A percentile compares a stretch with the other conserved stretches of the same genome.
These are phyloP conservation scores for Megalops atlanticus DNA, from an alignment of 2,113 vertebrate genomes.

Conservation along the genomic window DNA sequence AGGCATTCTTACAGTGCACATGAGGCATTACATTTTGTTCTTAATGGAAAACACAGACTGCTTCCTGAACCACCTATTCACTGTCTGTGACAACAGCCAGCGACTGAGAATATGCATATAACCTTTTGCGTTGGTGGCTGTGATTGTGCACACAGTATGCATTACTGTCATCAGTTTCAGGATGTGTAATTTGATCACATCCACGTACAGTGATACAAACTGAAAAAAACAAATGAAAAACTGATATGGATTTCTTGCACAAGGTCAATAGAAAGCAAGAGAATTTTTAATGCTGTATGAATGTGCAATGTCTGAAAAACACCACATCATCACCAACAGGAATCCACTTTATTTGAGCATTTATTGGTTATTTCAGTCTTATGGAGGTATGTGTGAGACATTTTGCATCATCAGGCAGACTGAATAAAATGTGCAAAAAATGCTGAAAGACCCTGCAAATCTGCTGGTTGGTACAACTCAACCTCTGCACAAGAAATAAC, in stretches of 20 bases:
- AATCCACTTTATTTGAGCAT: neutral
- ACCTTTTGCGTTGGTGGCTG: neutral
- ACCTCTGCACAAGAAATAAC: too few species aligned
- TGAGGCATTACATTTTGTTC: neutral
- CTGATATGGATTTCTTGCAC: neutral
- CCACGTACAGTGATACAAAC: slow-evolving; percentile 6
- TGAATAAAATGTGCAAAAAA: too few species aligned
- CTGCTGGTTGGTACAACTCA: too few species aligned
- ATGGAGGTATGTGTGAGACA: too few species aligned
- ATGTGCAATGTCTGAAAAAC: neutral
- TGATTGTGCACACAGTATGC: neutral
- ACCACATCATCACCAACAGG: neutral
- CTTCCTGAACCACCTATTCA: neutral
- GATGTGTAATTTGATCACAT: neutral
- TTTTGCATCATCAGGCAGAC: too few species aligned
- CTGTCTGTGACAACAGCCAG: neutral
- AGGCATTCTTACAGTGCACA: too few species aligned
- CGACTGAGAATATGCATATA: neutral
- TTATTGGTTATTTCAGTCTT: neutral
- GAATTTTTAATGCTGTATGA: neutral
- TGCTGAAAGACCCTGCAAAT: too few species aligned
- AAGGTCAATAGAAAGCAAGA: neutral
- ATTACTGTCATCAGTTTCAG: neutral
- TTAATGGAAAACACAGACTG: neutral
- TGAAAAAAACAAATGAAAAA: neutral